Conservation (phyloP, 2,113 vertebrate genomes). For the Pangasianodon gigas region DNA sequence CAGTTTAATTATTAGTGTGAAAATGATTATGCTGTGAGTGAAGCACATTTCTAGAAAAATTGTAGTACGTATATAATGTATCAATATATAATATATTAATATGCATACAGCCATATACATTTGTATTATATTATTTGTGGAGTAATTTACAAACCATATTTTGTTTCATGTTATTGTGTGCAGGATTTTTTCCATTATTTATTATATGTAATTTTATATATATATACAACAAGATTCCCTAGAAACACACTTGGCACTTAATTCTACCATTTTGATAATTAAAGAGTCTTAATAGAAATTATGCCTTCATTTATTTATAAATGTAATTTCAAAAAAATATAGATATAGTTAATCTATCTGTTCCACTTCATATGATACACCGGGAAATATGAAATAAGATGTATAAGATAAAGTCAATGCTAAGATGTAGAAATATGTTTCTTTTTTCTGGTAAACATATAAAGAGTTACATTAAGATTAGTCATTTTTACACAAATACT, state of each 20-base stretch:
- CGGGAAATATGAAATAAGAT: background rate
- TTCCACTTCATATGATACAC: background rate
- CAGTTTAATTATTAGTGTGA: background rate
- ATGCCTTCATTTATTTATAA: background rate
- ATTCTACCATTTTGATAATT: background rate
- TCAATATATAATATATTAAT: background rate
- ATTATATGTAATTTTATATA: background rate
- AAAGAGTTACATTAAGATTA: background rate
- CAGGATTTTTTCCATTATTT: background rate
- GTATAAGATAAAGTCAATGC: background rate
- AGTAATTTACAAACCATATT: background rate
- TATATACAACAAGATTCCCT: background rate
- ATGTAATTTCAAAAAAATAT: background rate
- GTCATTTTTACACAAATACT: background rate
- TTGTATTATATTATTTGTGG: background rate
- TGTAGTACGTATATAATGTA: background rate
- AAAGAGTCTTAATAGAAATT: background rate
- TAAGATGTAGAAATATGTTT: no score
- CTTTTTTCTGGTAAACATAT: background rate
- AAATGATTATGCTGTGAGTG: background rate
- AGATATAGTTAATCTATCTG: background rate
- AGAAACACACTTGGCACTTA: background rate
- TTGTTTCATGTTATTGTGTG: background rate
- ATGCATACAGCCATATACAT: background rate
- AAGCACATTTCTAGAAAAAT: background rate